Percentiles rank a stretch among this genome's conserved stretches.
Evolutionary conservation across 2,797 vertebrate species (phyloP).

Genomic region (Varecia variegata): DNA sequence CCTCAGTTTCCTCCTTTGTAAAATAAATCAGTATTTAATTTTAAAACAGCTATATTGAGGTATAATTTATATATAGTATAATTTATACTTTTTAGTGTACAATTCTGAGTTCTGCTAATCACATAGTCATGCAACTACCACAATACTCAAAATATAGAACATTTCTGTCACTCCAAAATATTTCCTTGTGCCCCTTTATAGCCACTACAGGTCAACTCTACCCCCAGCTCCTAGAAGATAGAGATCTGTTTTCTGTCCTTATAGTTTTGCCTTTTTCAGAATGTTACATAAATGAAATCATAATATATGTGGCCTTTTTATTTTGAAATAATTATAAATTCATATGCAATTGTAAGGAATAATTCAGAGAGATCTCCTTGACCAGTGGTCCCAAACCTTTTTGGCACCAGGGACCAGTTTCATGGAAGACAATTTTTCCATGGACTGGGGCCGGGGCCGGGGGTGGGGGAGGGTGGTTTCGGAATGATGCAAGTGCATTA

Average conservation of each 20-base stretch:
- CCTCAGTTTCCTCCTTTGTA: not conserved
- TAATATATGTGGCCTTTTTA: not conserved
- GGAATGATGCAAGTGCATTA: too few species aligned
- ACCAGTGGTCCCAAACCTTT: too few species aligned
- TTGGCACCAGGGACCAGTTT: too few species aligned
- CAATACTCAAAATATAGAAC: not conserved
- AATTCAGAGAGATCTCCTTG: not conserved
- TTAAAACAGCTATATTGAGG: not conserved
- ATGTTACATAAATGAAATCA: not conserved
- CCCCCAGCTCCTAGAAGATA: not conserved
- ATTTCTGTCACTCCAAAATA: not conserved
- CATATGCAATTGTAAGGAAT: not conserved
- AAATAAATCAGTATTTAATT: not conserved
- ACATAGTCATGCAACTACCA: not conserved
- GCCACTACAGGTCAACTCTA: not conserved
- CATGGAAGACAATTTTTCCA: too few species aligned
- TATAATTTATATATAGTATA: not conserved
- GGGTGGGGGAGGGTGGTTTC: too few species aligned
- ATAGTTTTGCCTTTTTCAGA: not conserved
- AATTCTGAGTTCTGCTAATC: not conserved
- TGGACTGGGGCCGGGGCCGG: accelerated
- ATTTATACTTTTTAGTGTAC: not conserved
- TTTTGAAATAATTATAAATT: not conserved
- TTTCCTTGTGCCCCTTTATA: not conserved
- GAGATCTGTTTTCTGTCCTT: not conserved